Evolutionary conservation across 2,888 invertebrate species (phyloP).

Genomic region (Mythimna albipuncta): DNA sequence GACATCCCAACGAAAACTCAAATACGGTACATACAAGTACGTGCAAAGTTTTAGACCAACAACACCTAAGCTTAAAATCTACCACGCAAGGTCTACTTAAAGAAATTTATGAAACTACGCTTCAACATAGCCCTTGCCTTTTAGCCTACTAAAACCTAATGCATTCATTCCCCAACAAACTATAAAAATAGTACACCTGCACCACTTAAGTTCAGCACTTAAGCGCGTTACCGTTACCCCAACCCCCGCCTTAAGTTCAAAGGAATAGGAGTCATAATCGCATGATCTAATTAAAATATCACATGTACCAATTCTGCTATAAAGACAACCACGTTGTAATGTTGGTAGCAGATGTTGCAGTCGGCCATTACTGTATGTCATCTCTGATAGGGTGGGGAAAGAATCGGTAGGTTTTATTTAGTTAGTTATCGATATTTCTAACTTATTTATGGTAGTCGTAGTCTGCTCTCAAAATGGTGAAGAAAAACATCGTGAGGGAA

Average conservation of each 20-base stretch:
- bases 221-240: conserved; percentile 35
- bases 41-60: no score
- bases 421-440: not conserved
- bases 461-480: no score
- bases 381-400: conserved; percentile 76
- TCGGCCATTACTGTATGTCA: conserved; percentile 88
- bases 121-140: conserved; percentile 1
- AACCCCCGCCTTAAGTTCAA: conserved; percentile 41
- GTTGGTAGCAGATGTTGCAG: conserved; percentile 84
- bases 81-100: conserved; percentile 11
- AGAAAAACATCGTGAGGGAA: no score
- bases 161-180: conserved; percentile 47
- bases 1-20: no score
- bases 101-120: conserved; percentile 39
- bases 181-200: conserved; percentile 65
- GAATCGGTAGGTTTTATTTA: conserved; percentile 19
- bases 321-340: conserved; percentile 81
- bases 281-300: conserved; percentile 64
- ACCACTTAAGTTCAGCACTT: conserved; percentile 66
- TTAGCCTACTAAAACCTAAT: conserved; percentile 48
- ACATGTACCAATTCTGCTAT: conserved; percentile 71
- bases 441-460: no score
- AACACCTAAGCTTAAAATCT: not conserved
- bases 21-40: no score
- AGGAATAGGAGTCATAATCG: conserved; percentile 61